phyloP scores from a whole-genome alignment of 2,113 vertebrate genomes.

The Gracilinanus agilis region DNA sequence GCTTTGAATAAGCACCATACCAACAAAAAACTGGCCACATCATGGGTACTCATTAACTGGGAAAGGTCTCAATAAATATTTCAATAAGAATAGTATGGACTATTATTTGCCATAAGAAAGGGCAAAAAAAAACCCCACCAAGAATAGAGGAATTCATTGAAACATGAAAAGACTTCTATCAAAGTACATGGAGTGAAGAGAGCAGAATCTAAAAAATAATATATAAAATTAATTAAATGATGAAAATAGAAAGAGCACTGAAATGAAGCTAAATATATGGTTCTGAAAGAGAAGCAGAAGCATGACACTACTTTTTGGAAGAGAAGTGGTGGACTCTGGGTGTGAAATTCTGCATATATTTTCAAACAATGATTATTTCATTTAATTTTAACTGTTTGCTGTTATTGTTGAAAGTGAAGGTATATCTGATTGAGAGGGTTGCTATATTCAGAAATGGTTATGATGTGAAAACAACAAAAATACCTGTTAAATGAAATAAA shows the following conservation, averaged over 20 bases:
- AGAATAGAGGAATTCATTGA: background rate
- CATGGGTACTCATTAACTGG: background rate
- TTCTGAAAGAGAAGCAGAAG: background rate
- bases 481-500: background rate
- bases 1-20: background rate
- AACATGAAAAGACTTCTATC: background rate
- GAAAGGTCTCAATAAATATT: background rate
- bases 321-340: background rate
- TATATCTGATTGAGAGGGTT: background rate
- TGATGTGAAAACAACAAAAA: background rate
- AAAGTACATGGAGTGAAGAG: background rate
- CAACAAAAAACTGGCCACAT: background rate
- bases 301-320: background rate
- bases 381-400: background rate
- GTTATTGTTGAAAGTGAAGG: background rate
- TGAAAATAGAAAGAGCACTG: background rate
- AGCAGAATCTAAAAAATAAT: background rate
- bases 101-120: background rate
- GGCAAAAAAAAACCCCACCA: too few species aligned
- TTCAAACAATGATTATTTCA: background rate
- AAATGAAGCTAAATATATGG: background rate
- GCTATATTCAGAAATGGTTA: background rate
- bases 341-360: background rate
- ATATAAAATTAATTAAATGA: background rate
- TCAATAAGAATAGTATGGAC: background rate